Evolutionary conservation across 2,113 vertebrate species (phyloP).

Genomic region (Coracopsis vasa): DNA sequence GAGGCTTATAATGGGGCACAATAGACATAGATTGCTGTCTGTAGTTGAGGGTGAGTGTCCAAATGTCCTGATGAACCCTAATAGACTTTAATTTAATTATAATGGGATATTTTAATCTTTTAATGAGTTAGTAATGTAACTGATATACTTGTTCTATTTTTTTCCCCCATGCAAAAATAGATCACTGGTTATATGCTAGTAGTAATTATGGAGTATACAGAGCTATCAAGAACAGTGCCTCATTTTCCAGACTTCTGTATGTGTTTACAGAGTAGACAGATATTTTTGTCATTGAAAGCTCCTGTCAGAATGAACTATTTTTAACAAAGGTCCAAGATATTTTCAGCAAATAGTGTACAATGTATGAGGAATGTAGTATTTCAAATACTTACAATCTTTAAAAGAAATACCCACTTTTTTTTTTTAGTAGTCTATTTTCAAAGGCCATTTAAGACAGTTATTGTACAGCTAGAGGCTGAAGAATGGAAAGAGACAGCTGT

Average conservation of each 20-base stretch:
- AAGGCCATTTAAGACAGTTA: neutral
- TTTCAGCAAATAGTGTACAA: neutral
- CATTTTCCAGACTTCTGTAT: neutral
- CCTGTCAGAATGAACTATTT: neutral
- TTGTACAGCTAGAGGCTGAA: neutral
- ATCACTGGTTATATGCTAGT: neutral
- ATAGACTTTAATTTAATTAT: neutral
- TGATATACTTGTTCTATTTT: neutral
- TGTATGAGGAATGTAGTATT: neutral
- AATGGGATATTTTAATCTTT: neutral
- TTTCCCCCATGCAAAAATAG: neutral
- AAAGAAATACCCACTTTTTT: neutral
- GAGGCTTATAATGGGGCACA: neutral
- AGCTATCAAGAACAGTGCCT: neutral
- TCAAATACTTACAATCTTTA: neutral
- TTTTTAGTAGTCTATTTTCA: neutral
- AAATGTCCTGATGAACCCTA: neutral
- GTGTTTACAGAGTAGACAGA: neutral
- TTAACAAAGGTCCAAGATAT: neutral
- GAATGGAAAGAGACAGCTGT: neutral
- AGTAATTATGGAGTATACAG: neutral
- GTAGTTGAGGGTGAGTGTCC: neutral
- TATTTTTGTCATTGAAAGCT: neutral
- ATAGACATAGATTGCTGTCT: fast-evolving
- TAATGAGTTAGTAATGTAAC: neutral